Evolutionary conservation across 2,113 vertebrate genomes (phyloP).

Genomic region (Eulemur macaco): DNA sequence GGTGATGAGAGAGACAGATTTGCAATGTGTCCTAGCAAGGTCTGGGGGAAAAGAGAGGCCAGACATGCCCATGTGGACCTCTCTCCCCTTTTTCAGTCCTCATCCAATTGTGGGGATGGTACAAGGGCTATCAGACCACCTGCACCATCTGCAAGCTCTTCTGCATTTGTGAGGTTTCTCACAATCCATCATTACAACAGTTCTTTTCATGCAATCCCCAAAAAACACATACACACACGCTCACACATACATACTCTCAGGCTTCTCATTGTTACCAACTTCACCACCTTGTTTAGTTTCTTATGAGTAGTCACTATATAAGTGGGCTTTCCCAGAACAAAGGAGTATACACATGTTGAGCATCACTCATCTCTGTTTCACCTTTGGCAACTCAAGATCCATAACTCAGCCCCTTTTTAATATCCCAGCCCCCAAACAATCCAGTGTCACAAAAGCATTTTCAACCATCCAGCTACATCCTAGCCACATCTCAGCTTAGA

Average conservation of each 20-base stretch:
- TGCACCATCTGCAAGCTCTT: not conserved
- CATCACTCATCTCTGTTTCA: not conserved
- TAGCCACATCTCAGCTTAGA: not conserved
- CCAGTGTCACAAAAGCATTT: not conserved
- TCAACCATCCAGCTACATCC: not conserved
- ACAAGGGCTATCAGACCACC: not conserved
- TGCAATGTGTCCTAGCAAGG: not conserved
- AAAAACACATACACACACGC: not conserved
- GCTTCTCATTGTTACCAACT: not conserved
- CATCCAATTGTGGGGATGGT: not conserved
- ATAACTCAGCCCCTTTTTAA: not conserved
- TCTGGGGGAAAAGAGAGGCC: not conserved
- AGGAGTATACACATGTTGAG: not conserved
- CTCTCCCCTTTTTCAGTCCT: not conserved
- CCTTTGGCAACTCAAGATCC: not conserved
- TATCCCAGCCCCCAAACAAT: not conserved
- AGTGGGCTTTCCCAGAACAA: not conserved
- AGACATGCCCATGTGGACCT: fast-evolving
- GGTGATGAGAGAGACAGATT: not conserved
- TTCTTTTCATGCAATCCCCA: not conserved
- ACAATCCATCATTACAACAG: not conserved
- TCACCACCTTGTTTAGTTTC: not conserved
- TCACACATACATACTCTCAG: not conserved
- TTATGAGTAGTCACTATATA: not conserved
- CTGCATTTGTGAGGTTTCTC: not conserved